Evolutionary conservation across 2,113 vertebrate species (phyloP).

Genomic region (Willisornis vidua): DNA sequence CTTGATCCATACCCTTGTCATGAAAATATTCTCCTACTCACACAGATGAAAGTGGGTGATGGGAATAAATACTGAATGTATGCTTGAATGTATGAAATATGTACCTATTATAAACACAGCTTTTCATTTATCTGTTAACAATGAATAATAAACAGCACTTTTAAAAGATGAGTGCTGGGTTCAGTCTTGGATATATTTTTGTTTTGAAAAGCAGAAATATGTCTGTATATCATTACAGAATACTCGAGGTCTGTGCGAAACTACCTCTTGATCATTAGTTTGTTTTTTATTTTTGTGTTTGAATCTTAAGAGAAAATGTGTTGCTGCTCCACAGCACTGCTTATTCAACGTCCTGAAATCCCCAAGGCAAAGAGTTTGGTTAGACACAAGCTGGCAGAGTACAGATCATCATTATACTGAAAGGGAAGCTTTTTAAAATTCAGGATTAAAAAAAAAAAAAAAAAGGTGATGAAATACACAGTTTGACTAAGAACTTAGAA

Average conservation of each 20-base stretch:
- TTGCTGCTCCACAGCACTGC: conserved; percentile 16
- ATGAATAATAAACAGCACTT: conserved; percentile 4
- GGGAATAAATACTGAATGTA: neutral
- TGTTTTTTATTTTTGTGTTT: conserved; percentile 19
- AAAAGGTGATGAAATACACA: neutral
- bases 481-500: neutral
- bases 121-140: conserved; percentile 22
- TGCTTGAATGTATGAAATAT: neutral
- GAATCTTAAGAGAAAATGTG: conserved; percentile 19
- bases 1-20: neutral
- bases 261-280: conserved; percentile 31
- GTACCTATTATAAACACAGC: neutral
- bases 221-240: conserved; percentile 7
- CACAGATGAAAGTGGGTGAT: neutral
- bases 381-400: conserved; percentile 35
- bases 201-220: neutral
- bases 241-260: neutral
- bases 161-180: neutral
- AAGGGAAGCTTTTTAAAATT: conserved; percentile 26
- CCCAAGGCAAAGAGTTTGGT: conserved; percentile 36
- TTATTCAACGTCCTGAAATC: conserved; percentile 29
- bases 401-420: conserved; percentile 24
- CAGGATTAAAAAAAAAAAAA: neutral
- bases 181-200: neutral
- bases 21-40: neutral